These are phyloP conservation scores for Amaurobius ferox DNA, from an alignment of 2,888 invertebrate genomes.

Conservation along the genomic window DNA sequence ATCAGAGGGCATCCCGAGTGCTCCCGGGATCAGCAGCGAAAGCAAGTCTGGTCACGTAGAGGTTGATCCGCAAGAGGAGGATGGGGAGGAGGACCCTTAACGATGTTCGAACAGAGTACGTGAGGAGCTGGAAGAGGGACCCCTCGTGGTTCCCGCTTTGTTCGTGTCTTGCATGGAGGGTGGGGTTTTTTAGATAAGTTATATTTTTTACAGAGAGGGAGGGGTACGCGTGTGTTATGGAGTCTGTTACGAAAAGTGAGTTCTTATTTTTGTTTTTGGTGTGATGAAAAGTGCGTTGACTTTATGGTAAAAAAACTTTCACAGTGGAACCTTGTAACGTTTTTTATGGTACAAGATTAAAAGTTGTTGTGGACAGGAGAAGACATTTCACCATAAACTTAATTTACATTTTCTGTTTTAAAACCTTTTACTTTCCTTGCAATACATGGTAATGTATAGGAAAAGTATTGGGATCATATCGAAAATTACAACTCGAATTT, in stretches of 20 bases:
- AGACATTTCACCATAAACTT: too few relatives aligned
- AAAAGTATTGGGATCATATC: too few relatives aligned
- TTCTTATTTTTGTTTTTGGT: neutral
- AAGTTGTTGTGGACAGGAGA: too few relatives aligned
- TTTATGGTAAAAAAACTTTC: too few relatives aligned
- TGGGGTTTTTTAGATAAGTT: slow-evolving; percentile 6
- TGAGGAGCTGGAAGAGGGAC: neutral
- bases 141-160: slow-evolving; percentile 26
- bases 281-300: neutral
- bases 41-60: slow-evolving; percentile 59
- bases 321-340: too few relatives aligned
- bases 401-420: too few relatives aligned
- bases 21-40: slow-evolving; percentile 14
- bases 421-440: too few relatives aligned
- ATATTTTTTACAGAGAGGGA: neutral
- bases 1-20: slow-evolving; percentile 56
- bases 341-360: too few relatives aligned
- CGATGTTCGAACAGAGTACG: slow-evolving; percentile 40
- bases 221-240: slow-evolving; percentile 21
- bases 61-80: slow-evolving; percentile 51
- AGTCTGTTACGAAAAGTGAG: neutral
- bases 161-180: slow-evolving; percentile 27
- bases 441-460: too few relatives aligned
- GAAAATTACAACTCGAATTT: too few relatives aligned
- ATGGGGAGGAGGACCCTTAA: slow-evolving; percentile 50